Conservation (phyloP, 2,888 invertebrate species). For the Neria commutata region DNA sequence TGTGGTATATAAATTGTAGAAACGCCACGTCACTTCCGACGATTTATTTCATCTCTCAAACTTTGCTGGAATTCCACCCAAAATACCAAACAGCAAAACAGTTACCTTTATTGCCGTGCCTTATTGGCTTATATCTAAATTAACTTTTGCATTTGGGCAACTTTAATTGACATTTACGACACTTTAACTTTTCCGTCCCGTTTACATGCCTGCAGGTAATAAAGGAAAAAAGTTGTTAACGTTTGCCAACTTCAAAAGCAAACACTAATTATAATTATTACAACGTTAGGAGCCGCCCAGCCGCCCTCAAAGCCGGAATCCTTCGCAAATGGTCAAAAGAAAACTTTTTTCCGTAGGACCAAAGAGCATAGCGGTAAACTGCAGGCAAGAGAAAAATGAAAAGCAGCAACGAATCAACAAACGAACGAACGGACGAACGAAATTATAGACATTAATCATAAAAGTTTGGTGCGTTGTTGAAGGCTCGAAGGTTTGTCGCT, state of each 20-base stretch:
- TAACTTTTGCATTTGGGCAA: no score
- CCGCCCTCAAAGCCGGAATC: neutral
- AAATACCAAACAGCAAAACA: no score
- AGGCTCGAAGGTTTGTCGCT: constrained; percentile 4
- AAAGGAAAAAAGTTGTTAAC: neutral
- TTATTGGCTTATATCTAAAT: no score
- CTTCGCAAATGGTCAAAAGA: no score
- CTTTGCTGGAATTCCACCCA: no score
- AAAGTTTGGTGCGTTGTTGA: neutral
- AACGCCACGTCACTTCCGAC: no score
- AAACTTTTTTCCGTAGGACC: no score
- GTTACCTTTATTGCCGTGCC: no score
- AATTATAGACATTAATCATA: constrained; percentile 45
- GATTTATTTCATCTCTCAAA: no score
- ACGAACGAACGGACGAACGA: constrained; percentile 42
- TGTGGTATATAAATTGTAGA: no score
- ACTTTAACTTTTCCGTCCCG: neutral
- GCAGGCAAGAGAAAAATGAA: neutral
- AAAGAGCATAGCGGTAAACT: no score
- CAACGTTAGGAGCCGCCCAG: neutral
- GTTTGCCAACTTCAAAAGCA: constrained; percentile 1
- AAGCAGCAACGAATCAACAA: constrained; percentile 9
- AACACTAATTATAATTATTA: constrained; percentile 4
- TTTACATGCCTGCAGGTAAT: neutral
- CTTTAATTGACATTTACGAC: neutral